Percentiles rank a stretch among this genome's conserved stretches.
Conservation (phyloP, 2,888 invertebrate species). For the Ennomos quercinarius region DNA sequence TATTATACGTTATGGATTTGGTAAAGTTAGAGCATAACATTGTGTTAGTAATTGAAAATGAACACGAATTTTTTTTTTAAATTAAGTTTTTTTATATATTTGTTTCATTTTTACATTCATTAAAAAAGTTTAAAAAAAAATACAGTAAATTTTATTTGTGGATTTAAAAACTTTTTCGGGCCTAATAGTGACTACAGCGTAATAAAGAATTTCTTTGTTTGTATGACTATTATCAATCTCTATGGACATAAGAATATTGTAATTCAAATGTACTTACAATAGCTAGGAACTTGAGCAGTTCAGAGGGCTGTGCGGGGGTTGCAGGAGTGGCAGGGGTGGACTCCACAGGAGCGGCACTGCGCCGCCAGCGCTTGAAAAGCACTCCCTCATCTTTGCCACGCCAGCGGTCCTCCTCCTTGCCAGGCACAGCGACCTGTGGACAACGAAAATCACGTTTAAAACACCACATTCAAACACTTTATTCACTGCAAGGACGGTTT, state of each 20-base stretch:
- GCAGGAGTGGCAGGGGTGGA: conserved; percentile 57
- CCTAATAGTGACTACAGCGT: background rate
- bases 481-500: conserved; percentile 42
- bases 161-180: too few species aligned
- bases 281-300: conserved; percentile 90
- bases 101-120: too few species aligned
- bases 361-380: conserved; percentile 79
- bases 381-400: conserved; percentile 76
- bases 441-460: conserved; percentile 75
- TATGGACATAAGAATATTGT: background rate
- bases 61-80: too few species aligned
- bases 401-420: conserved; percentile 81
- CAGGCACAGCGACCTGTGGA: conserved; percentile 80
- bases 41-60: too few species aligned
- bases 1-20: too few species aligned
- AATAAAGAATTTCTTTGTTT: conserved; percentile 4
- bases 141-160: too few species aligned
- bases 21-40: too few species aligned
- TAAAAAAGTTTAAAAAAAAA: too few species aligned
- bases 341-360: conserved; percentile 63
- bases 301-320: conserved; percentile 71
- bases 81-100: too few species aligned
- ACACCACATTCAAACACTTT: conserved; percentile 59
- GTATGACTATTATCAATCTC: background rate
- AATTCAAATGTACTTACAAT: conserved; percentile 87